Percentiles rank a stretch among this genome's conserved stretches.
phyloP scores from a whole-genome alignment of 2,888 invertebrate genomes.

The Rhorus exstirpatorius region DNA sequence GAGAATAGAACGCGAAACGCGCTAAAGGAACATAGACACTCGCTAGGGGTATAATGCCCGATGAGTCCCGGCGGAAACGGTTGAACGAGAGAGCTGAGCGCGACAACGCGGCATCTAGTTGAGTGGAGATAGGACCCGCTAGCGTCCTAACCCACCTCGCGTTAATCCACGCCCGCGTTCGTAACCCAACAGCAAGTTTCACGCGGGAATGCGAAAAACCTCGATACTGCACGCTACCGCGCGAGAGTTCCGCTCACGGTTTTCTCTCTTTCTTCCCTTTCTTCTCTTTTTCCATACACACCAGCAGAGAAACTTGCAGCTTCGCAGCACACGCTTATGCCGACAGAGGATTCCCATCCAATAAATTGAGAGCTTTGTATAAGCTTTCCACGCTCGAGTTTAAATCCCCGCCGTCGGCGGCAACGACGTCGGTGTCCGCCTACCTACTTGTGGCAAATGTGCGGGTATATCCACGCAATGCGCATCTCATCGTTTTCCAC shows the following conservation, averaged over 20 bases:
- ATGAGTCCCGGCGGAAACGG: slow-evolving; percentile 75
- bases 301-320: slow-evolving; percentile 86
- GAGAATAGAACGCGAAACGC: slow-evolving; percentile 49
- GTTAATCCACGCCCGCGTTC: slow-evolving; percentile 86
- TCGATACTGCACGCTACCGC: slow-evolving; percentile 20
- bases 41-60: slow-evolving; percentile 62
- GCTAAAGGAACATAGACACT: slow-evolving; percentile 54
- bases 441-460: slow-evolving; percentile 64
- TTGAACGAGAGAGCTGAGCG: slow-evolving; percentile 57
- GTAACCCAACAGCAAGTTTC: slow-evolving; percentile 54
- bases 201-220: slow-evolving; percentile 34
- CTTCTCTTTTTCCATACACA: slow-evolving; percentile 34
- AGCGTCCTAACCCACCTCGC: too few relatives aligned
- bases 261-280: slow-evolving; percentile 22
- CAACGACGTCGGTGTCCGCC: slow-evolving; percentile 68
- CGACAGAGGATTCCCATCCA: slow-evolving; percentile 87
- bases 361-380: slow-evolving; percentile 89
- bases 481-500: slow-evolving; percentile 40
- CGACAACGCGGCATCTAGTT: slow-evolving; percentile 74
- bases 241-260: slow-evolving; percentile 19
- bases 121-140: slow-evolving; percentile 86
- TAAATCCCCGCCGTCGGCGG: slow-evolving; percentile 83
- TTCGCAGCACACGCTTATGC: slow-evolving; percentile 84
- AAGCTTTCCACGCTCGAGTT: slow-evolving; percentile 87
- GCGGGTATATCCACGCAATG: slow-evolving; percentile 60